These are phyloP conservation scores for Pagrus major DNA, from an alignment of 2,113 vertebrate genomes.

Conservation along the genomic window DNA sequence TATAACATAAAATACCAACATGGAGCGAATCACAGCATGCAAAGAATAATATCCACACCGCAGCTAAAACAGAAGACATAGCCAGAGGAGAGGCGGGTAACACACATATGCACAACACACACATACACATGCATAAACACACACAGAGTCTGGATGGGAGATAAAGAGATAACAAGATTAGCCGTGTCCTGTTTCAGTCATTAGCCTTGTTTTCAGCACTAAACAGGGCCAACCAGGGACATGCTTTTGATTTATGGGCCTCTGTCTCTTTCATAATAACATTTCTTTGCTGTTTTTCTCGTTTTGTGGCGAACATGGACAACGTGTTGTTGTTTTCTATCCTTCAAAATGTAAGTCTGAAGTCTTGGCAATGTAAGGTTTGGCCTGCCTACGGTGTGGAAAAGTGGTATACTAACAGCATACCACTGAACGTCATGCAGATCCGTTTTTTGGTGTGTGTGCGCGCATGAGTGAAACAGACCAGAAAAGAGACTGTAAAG, in stretches of 20 bases:
- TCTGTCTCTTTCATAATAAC: constrained; percentile 27
- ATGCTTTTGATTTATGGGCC: constrained; percentile 46
- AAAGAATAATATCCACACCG: constrained; percentile 30
- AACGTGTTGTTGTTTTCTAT: constrained; percentile 1
- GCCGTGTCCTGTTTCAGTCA: constrained; percentile 75
- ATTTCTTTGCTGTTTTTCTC: constrained; percentile 27
- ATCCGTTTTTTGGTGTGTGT: constrained; percentile 1
- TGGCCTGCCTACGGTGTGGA: constrained; percentile 7
- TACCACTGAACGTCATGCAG: constrained; percentile 17
- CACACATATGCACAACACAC: constrained; percentile 28
- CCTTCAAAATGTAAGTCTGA: constrained; percentile 5
- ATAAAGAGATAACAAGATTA: constrained; percentile 78
- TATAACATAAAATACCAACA: constrained; percentile 28
- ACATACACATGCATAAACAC: constrained; percentile 1
- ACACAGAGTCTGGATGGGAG: constrained; percentile 51
- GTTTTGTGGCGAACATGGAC: neutral
- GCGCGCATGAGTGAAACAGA: constrained; percentile 2
- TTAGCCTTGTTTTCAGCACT: constrained; percentile 67
- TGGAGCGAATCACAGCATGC: neutral
- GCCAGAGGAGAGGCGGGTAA: constrained; percentile 12
- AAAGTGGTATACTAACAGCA: constrained; percentile 33
- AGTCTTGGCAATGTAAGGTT: constrained; percentile 2
- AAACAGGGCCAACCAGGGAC: constrained; percentile 49
- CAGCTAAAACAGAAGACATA: constrained; percentile 15
- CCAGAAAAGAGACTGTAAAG: constrained; percentile 5